Evolutionary conservation across 64 coral and sea anemone genomes (phyloP).

Genomic region (Porites lutea): DNA sequence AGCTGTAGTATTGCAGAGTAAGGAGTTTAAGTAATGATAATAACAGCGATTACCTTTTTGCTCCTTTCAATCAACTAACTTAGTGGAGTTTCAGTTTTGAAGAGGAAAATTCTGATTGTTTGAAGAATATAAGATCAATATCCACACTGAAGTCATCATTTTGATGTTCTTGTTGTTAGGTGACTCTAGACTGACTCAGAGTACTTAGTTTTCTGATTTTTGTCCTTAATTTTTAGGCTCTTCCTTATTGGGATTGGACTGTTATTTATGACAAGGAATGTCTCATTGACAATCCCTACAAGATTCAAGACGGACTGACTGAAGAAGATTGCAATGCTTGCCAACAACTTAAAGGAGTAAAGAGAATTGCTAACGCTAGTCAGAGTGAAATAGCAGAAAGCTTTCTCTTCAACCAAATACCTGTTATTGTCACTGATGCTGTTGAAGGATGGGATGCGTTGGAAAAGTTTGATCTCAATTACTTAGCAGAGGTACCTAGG

Average conservation of each 20-base stretch:
- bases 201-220: too few relatives aligned
- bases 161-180: too few relatives aligned
- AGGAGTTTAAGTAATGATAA: too few relatives aligned
- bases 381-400: slow-evolving; percentile 72
- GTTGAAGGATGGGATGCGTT: slow-evolving; percentile 74
- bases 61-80: too few relatives aligned
- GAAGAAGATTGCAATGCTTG: slow-evolving; percentile 87
- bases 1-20: too few relatives aligned
- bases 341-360: slow-evolving; percentile 45
- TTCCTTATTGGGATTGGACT: slow-evolving; percentile 98
- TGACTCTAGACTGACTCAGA: too few relatives aligned
- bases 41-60: too few relatives aligned
- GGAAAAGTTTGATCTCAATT: slow-evolving; percentile 79
- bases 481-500: slow-evolving; percentile 75
- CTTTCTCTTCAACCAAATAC: slow-evolving; percentile 67
- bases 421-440: slow-evolving; percentile 89
- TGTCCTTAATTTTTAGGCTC: slow-evolving; percentile 33
- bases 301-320: slow-evolving; percentile 63
- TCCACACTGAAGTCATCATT: too few relatives aligned
- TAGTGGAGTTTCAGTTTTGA: too few relatives aligned
- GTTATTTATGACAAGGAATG: slow-evolving; percentile 80
- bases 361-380: slow-evolving; percentile 27
- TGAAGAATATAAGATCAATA: too few relatives aligned
- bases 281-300: slow-evolving; percentile 91
- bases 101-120: too few relatives aligned